These are phyloP conservation scores for Upupa epops DNA, from an alignment of 2,113 vertebrate genomes.

Conservation along the genomic window DNA sequence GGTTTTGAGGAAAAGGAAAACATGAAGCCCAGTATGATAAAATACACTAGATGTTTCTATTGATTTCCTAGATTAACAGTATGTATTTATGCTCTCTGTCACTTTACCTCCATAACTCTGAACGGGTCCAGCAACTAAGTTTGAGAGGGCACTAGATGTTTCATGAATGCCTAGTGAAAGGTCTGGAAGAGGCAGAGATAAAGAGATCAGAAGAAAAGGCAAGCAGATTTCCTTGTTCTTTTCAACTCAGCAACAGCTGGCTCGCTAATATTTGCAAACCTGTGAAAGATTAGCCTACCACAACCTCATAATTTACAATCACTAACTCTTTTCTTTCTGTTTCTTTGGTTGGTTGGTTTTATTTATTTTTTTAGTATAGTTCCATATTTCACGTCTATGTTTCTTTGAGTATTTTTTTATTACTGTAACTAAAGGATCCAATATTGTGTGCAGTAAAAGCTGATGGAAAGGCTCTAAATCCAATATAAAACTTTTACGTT, in stretches of 20 bases:
- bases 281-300: background rate
- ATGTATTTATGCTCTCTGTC: background rate
- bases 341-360: background rate
- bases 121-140: background rate
- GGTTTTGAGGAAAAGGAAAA: background rate
- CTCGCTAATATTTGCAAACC: background rate
- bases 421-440: background rate
- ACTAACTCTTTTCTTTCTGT: background rate
- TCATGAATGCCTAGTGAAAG: background rate
- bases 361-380: background rate
- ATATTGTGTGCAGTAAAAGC: background rate
- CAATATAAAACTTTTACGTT: background rate
- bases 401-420: background rate
- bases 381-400: background rate
- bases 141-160: background rate
- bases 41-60: background rate
- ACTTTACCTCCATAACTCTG: background rate
- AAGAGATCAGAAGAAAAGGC: background rate
- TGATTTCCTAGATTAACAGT: background rate
- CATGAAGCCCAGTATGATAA: background rate
- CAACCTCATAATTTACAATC: background rate
- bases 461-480: background rate
- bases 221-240: background rate
- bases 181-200: rapidly evolving
- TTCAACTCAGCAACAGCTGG: background rate